Percentiles rank a stretch among this genome's conserved stretches.
Conservation (phyloP, 2,888 invertebrate genomes). For the Sphaeridia pumilis region DNA sequence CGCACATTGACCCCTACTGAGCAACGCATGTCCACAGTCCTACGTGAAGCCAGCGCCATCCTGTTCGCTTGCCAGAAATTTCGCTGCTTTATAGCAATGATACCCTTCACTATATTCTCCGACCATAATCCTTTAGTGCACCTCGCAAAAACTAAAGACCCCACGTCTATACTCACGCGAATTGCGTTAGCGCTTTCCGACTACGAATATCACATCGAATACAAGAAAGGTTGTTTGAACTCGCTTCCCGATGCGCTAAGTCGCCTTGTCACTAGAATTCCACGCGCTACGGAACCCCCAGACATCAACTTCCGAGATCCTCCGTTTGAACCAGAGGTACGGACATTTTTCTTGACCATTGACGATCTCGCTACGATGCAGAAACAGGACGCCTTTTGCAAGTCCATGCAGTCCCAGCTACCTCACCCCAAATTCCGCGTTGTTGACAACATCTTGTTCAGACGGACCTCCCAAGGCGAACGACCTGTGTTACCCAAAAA, state of each 20-base stretch:
- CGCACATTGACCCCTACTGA: conserved; percentile 36
- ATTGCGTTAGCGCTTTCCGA: conserved; percentile 40
- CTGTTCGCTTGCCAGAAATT: conserved; percentile 40
- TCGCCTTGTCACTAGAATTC: no score
- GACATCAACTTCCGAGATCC: background rate
- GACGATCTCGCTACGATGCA: background rate
- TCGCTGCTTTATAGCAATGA: conserved; percentile 39
- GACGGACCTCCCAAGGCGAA: background rate
- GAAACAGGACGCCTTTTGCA: background rate
- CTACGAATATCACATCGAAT: conserved; percentile 38
- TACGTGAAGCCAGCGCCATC: conserved; percentile 39
- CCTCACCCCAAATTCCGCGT: background rate
- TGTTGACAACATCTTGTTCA: background rate
- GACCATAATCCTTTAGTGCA: conserved; percentile 44
- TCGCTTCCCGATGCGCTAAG: conserved; percentile 39
- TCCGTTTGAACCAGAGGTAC: background rate
- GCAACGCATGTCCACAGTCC: conserved; percentile 39
- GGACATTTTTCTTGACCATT: background rate
- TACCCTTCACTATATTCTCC: conserved; percentile 37
- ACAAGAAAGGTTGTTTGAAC: conserved; percentile 39
- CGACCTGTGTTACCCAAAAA: background rate
- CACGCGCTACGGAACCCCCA: background rate
- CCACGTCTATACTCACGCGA: conserved; percentile 40
- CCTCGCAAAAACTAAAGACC: conserved; percentile 40
- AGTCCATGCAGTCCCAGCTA: background rate